A percentile compares a stretch with the other conserved stretches of the same genome.
Conservation (phyloP, 2,113 vertebrate genomes). For the Ctenodactylus gundi region DNA sequence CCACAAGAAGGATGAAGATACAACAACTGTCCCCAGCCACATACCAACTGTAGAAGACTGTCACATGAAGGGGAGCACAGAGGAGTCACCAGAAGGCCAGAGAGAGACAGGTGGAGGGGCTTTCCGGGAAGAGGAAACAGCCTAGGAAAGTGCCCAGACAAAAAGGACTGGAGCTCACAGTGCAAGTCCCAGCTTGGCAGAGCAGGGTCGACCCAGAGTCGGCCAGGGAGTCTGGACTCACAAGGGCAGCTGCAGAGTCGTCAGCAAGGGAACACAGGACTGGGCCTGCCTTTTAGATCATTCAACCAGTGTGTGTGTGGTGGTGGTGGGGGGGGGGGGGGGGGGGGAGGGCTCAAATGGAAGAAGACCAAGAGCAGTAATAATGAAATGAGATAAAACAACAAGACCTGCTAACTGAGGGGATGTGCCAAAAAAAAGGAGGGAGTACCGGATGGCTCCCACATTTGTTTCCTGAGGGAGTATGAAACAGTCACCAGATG, state of each 20-base stretch:
- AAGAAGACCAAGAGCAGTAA: neutral
- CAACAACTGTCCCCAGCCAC: neutral
- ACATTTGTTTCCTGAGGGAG: neutral
- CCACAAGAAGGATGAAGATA: neutral
- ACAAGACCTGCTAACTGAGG: neutral
- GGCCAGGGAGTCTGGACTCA: neutral
- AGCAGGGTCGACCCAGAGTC: neutral
- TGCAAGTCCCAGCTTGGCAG: constrained; percentile 15
- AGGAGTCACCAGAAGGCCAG: neutral
- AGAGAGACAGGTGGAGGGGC: neutral
- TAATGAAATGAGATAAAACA: constrained; percentile 15
- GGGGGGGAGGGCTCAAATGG: neutral
- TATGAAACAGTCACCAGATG: neutral
- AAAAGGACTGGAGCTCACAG: neutral
- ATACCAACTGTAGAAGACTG: neutral
- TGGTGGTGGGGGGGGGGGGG: neutral
- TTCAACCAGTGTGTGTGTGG: neutral
- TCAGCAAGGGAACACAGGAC: neutral
- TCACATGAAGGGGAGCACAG: neutral
- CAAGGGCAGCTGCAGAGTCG: neutral
- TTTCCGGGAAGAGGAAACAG: neutral
- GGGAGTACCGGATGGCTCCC: neutral
- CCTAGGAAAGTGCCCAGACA: neutral
- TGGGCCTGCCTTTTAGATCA: neutral
- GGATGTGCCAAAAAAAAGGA: neutral